These are phyloP conservation scores for Gandaritis pyraliata DNA, from an alignment of 2,888 invertebrate species.

Conservation along the genomic window DNA sequence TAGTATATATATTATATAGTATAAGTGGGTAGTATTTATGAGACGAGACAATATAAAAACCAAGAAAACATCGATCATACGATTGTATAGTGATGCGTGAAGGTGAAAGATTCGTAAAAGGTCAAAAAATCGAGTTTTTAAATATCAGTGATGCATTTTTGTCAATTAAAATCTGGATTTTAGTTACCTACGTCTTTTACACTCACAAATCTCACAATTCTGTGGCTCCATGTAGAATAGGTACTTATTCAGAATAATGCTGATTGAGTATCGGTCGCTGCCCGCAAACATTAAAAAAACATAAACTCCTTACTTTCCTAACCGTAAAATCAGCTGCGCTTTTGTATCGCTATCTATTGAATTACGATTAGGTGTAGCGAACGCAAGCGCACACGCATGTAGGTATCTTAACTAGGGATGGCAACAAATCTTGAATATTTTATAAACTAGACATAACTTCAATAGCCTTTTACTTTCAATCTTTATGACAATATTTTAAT, in stretches of 20 bases:
- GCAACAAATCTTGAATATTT: not conserved
- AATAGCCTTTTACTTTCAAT: too few species aligned
- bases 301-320: conserved; percentile 4
- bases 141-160: conserved; percentile 5
- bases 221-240: too few species aligned
- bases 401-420: not conserved
- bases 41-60: not conserved
- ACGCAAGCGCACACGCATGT: conserved; percentile 8
- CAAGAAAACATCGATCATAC: not conserved
- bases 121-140: conserved; percentile 5
- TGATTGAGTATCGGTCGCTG: conserved; percentile 4
- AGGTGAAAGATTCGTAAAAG: not conserved
- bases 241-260: not conserved
- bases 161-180: not conserved
- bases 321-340: conserved; percentile 13
- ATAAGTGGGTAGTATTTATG: too few species aligned
- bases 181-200: too few species aligned
- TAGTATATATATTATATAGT: too few species aligned
- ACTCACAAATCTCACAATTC: too few species aligned
- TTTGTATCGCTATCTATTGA: not conserved
- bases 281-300: not conserved
- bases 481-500: too few species aligned
- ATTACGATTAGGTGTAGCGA: conserved; percentile 3
- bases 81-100: not conserved
- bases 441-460: too few species aligned